These are phyloP conservation scores for Malacosoma neustria DNA, from an alignment of 2,888 invertebrate species.

Conservation along the genomic window DNA sequence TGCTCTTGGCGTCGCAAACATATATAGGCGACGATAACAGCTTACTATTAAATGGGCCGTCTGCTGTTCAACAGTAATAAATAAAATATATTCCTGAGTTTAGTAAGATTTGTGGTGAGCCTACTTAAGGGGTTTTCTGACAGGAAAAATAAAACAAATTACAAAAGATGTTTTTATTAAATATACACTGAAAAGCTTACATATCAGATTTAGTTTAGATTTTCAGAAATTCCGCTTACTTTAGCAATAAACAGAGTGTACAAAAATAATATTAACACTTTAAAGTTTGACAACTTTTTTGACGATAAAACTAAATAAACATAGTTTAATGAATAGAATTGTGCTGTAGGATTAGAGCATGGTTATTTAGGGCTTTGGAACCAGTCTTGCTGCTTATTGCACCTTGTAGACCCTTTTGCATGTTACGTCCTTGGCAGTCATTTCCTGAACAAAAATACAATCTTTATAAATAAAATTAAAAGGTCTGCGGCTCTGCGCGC, in stretches of 20 bases:
- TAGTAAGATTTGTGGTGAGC: too few species aligned
- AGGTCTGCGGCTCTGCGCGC: too few species aligned
- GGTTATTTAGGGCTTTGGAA: conserved; percentile 22
- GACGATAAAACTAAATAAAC: conserved; percentile 36
- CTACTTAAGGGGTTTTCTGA: too few species aligned
- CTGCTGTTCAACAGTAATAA: too few species aligned
- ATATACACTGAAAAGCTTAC: conserved; percentile 66
- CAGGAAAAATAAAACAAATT: conserved; percentile 12
- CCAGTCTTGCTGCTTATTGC: conserved; percentile 65
- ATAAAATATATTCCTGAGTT: too few species aligned
- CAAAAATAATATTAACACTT: conserved; percentile 39
- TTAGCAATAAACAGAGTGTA: conserved; percentile 40
- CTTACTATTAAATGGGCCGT: too few species aligned
- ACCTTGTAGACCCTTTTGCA: conserved; percentile 84
- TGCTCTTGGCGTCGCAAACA: too few species aligned
- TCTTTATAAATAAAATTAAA: too few species aligned
- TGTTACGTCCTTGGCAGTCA: conserved; percentile 82
- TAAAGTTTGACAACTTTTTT: conserved; percentile 22
- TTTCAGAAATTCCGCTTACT: conserved; percentile 26
- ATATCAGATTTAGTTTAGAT: conserved; percentile 37
- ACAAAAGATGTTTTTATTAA: conserved; percentile 47
- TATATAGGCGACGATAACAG: too few species aligned
- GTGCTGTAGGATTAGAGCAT: conserved; percentile 41
- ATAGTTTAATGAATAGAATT: conserved; percentile 52
- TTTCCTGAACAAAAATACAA: conserved; percentile 67